Percentiles rank a stretch among this genome's conserved stretches.
phyloP scores from a whole-genome alignment of 2,113 vertebrate species.

The Nannobrachium achirus region DNA sequence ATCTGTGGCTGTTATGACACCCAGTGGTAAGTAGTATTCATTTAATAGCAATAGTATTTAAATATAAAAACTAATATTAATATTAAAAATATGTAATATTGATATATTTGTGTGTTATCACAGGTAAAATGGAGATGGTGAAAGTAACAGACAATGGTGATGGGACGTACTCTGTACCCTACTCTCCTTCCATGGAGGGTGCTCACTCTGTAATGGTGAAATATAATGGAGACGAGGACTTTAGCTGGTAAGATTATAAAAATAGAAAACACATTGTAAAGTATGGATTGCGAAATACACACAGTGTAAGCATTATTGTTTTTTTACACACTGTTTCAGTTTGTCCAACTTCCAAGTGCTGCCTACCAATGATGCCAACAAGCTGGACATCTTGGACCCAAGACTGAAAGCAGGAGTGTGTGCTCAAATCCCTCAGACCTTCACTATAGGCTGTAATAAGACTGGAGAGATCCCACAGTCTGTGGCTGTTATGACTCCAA shows the following conservation, averaged over 20 bases:
- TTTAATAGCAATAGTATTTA: background rate
- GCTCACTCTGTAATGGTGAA: constrained; percentile 83
- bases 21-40: constrained; percentile 11
- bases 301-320: too few relatives aligned
- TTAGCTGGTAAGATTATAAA: constrained; percentile 84
- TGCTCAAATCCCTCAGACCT: too few relatives aligned
- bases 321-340: constrained; percentile 60
- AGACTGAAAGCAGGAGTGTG: constrained; percentile 82
- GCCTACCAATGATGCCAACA: constrained; percentile 79
- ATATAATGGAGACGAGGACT: constrained; percentile 85
- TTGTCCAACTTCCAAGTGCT: constrained; percentile 86
- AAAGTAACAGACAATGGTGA: constrained; percentile 82
- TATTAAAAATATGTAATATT: too few relatives aligned
- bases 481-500: too few relatives aligned
- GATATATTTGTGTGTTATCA: too few relatives aligned
- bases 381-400: constrained; percentile 81
- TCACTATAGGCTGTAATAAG: too few relatives aligned
- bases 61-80: too few relatives aligned
- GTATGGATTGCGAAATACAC: too few relatives aligned
- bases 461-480: too few relatives aligned
- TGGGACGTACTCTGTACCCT: constrained; percentile 82
- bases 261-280: too few relatives aligned
- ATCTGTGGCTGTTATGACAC: constrained; percentile 16
- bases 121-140: constrained; percentile 83
- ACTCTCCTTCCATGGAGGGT: constrained; percentile 83